Base-by-base conservation (phyloP, 1,140 invertebrate genomes). In the Theocolax elegans region DNA sequence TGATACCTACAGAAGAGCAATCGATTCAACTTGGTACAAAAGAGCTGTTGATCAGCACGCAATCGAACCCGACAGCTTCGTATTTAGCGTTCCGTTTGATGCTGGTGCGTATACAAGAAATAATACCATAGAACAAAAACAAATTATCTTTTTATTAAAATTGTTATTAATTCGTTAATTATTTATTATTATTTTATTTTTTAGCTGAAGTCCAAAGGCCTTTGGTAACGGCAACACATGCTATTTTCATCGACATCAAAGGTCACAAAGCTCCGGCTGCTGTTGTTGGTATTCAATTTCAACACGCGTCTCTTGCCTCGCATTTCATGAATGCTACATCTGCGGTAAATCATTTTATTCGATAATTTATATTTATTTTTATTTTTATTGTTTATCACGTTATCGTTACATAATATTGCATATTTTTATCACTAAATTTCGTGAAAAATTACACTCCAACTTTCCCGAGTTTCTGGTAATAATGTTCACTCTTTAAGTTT, bases 21-120 rank as follows among this genome's bases (percentile, higher is more conserved):
- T 94, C 81, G 94, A 98, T 78, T 93, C 95, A 44, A 88, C 93
- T 3, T 98, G 95, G 94, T 98, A 97, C 81, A 93, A 93, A 80
- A 88, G 96, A 67, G 95, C 97, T 1, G 94, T 98, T 1, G 95
- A 97, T 81, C 94, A 96, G 77, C 93, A 96, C 74, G 83, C 89
- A 0, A 89, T 95, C 51, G 93, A 96, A 78, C 91, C 92, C 0
- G 93, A 95, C 73, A 95, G 94, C 77, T 97, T 97, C 81, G 94
- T 97, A 0, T 97, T 94, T 81, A 96, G 95, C 65, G 94, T 97
- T 9, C 94, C 95, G 3, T 96, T 94, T 77, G 90, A 94, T 79
- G 92, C 92, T 74, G 93, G 89, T 87, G 87, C 78, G 82, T 27
- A 42, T 66, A 51, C 31, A 17, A 35, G 10, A 35, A 35, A 6